Conservation (phyloP, 2,113 vertebrate genomes). For the Andinoacara biseriatus region DNA sequence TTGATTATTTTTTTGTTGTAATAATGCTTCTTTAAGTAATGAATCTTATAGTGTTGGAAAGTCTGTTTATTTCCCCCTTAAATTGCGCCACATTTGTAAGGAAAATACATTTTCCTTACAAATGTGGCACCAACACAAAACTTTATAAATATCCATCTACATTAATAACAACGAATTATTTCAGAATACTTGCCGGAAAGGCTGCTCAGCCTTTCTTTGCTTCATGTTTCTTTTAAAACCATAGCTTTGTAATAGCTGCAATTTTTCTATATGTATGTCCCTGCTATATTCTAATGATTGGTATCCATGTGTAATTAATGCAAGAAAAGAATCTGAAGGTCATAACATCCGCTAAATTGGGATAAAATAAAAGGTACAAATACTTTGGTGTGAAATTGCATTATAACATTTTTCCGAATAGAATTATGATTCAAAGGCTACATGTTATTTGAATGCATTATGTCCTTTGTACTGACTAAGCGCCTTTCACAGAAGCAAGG, state of each 20-base stretch:
- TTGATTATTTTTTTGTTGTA: no score
- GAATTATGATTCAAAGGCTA: slow-evolving; percentile 1
- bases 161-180: not conserved
- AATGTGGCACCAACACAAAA: no score
- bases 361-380: slow-evolving; percentile 9
- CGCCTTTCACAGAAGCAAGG: not conserved
- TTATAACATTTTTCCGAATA: slow-evolving; percentile 17
- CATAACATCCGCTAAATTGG: not conserved
- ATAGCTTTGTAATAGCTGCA: not conserved
- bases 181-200: not conserved
- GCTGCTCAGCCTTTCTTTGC: not conserved
- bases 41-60: no score
- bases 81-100: no score
- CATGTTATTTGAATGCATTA: slow-evolving; percentile 18
- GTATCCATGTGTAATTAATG: slow-evolving; percentile 20
- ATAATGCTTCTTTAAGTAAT: no score
- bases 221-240: not conserved
- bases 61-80: no score
- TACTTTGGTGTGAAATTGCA: slow-evolving; percentile 17
- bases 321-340: not conserved
- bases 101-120: no score
- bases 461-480: not conserved
- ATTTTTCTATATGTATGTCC: not conserved
- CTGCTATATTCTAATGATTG: not conserved
- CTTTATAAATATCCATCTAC: not conserved